Base-by-base conservation (phyloP, 2,113 vertebrate genomes). In the Australoheros scitulus region DNA sequence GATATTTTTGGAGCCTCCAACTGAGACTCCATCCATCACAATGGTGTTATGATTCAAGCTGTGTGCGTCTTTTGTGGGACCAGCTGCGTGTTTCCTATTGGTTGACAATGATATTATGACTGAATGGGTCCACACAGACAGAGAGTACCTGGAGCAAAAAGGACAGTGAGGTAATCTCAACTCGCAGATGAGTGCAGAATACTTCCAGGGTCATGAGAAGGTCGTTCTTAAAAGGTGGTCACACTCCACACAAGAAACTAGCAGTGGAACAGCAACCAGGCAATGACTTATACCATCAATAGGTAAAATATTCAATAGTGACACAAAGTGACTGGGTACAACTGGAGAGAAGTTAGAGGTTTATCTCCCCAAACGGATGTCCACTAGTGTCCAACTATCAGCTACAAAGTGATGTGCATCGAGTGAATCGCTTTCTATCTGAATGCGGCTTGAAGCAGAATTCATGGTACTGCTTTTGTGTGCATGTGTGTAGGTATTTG, bases 51-150 rank as follows among this genome's bases (percentile, higher is more conserved):
- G 89, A 77, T 63, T 90, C 77, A 1, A 32, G 50, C 61, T 8
- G 75, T 11, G 26, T 11, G 47, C 18, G 61, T 83, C 82, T 79
- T 59, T 77, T 85, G 70, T 84, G 64, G 55, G 57, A 72, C 52
- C 77, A 55, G 74, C 58, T 86, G 80, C 55, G 36, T 87, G 80
- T 92, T 87, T 91, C 88, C 74, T n/a, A 18, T 56, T 11, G 75
- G 75, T 36, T 32, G 3, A 93, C 91, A 94, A 92, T 92, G 85
- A 89, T 93, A 92, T 91, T 94, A 80, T 95, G 92, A 78, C 82
- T 91, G 64, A 81, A 81, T 26, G 29, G 74, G 34, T 74, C 58
- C 52, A 26, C 70, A 7, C 63, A 61, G 55, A 79, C 43, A 74
- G 68, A 85, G 78, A 32, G 75, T 3, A 68, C 50, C 83, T 85